Evolutionary conservation across 2,888 invertebrate species (phyloP), one percentile per base, ranked within the genome.

Genomic region (Poecilobothrus nobilitatus): DNA sequence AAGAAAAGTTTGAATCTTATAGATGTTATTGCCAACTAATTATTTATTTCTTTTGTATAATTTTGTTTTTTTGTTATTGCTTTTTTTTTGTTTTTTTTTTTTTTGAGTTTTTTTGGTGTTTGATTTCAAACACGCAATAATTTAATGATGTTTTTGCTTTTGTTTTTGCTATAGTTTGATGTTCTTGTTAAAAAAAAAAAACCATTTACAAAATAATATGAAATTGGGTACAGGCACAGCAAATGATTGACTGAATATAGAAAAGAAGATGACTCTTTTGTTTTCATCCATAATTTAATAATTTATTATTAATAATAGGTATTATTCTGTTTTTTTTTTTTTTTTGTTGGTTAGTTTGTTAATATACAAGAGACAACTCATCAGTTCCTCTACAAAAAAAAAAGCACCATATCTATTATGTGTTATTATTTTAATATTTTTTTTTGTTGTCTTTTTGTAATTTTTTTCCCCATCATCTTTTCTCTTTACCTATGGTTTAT

Each of bases 61-160:
- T 53, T 53, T 53, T 18, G 2, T 53, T 53, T 18, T 53, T 41
- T 8, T 8, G 4, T 37, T 4, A 12, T 8, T 8, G 7, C 12
- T 2, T 37, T 37, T 37, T 1, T 37, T 37, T 12, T 37, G 12
- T 37, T 15, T 53, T 3, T 12, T 53, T 53, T 53, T 18, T 18
- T 53, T 53, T 18, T 53, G 6, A 8, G 37, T 37, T 10, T 18
- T 53, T 53, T 53, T 53, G 53, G 53, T 53, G 53, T 53, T 53
- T 53, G 53, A 53, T 53, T 53, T 53, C 53, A 53, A 53, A 53
- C 53, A 53, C 53, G 53, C 53, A 53, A 53, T 15, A 53, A 53
- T 53, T 53, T 53, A 53, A 53, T 53, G 18, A 53, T 53, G 2
- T 53, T 53, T 37, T 9, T 53, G 12, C 18, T 53, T 18, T 53